Conservation (phyloP, 1,140 invertebrate genomes). For the Heterodera schachtii region DNA sequence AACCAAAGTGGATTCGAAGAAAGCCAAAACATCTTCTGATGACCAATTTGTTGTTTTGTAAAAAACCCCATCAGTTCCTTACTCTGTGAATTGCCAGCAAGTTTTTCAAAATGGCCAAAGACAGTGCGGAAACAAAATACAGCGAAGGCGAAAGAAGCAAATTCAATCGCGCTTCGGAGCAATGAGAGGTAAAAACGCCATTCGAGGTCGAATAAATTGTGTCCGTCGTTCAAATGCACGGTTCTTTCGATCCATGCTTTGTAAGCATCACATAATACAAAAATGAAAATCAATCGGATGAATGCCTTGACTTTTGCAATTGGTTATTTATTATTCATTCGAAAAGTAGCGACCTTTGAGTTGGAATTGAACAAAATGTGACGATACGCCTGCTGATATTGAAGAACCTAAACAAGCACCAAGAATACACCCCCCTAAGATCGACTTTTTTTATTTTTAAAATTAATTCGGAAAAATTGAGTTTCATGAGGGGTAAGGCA, state of each 20-base stretch:
- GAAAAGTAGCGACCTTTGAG: slow-evolving; percentile 58
- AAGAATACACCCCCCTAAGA: too few relatives aligned
- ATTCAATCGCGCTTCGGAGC: slow-evolving; percentile 48
- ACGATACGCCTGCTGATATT: slow-evolving; percentile 78
- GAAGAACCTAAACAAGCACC: slow-evolving; percentile 65
- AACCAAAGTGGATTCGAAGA: slow-evolving; percentile 34
- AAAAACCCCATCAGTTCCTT: background rate
- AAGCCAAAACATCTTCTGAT: slow-evolving; percentile 2
- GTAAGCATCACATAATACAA: slow-evolving; percentile 60
- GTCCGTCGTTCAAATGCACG: background rate
- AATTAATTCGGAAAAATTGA: too few relatives aligned
- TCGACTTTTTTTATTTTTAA: too few relatives aligned
- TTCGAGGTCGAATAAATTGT: slow-evolving; percentile 57
- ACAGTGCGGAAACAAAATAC: background rate
- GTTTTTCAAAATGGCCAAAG: background rate
- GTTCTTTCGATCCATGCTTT: slow-evolving; percentile 57
- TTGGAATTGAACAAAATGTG: slow-evolving; percentile 77
- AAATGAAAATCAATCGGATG: slow-evolving; percentile 52
- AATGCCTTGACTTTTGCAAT: slow-evolving; percentile 34
- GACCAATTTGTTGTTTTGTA: background rate
- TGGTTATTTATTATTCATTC: background rate
- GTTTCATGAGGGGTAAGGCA: too few relatives aligned
- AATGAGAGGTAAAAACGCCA: slow-evolving; percentile 62
- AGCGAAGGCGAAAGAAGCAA: slow-evolving; percentile 35
- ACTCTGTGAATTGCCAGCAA: background rate